phyloP scores from a whole-genome alignment of 2,797 vertebrate species.

The Antennarius maculatus region DNA sequence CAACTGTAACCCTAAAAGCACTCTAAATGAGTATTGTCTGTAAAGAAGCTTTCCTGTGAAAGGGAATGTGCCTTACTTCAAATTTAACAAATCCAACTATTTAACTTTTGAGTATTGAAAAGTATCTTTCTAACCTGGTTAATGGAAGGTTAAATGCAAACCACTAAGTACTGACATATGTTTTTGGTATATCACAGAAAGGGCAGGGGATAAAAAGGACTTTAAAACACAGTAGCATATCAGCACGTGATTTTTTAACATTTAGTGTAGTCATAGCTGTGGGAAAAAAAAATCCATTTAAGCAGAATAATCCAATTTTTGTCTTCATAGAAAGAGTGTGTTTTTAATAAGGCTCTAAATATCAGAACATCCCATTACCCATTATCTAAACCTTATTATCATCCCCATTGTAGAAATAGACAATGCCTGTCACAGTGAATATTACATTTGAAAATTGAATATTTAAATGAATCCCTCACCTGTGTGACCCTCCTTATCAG shows the following conservation, averaged over 20 bases:
- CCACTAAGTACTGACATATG: constrained; percentile 34
- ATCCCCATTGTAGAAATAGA: constrained; percentile 70
- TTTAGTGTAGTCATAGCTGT: background rate
- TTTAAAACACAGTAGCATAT: constrained; percentile 10
- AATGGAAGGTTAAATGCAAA: constrained; percentile 55
- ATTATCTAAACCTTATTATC: constrained; percentile 73
- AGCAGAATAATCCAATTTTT: constrained; percentile 24
- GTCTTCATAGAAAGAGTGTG: constrained; percentile 43
- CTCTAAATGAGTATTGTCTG: constrained; percentile 25
- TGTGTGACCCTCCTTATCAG: constrained; percentile 70
- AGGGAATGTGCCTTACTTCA: constrained; percentile 21
- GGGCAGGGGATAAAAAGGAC: constrained; percentile 24
- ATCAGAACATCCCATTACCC: constrained; percentile 71
- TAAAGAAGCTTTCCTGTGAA: constrained; percentile 36
- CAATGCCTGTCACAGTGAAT: constrained; percentile 69
- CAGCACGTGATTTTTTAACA: constrained; percentile 16
- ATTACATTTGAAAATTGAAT: constrained; percentile 73
- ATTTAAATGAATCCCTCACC: constrained; percentile 75
- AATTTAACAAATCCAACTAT: constrained; percentile 22
- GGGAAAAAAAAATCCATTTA: background rate
- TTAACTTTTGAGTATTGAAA: constrained; percentile 27
- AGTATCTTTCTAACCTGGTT: constrained; percentile 42
- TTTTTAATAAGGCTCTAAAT: constrained; percentile 72
- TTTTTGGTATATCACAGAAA: constrained; percentile 29
- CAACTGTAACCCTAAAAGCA: background rate